These are phyloP conservation scores for Pseudochromis fuscus DNA, from an alignment of 2,797 vertebrate genomes.

Conservation along the genomic window DNA sequence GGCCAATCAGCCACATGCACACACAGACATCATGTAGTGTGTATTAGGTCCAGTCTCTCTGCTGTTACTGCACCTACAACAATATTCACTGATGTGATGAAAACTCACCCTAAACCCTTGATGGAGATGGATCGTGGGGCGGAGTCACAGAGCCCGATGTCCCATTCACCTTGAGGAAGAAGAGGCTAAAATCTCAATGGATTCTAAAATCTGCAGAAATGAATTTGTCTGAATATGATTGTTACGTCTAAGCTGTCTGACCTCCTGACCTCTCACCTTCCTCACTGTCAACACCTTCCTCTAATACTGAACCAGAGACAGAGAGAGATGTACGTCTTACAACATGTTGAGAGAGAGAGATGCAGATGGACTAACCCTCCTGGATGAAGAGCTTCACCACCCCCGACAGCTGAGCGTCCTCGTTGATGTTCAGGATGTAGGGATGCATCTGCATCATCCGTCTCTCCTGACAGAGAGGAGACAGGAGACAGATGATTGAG, in stretches of 20 bases:
- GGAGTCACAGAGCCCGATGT: conserved; percentile 83
- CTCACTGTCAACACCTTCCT: neutral
- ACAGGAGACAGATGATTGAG: neutral
- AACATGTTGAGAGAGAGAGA: neutral
- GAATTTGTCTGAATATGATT: neutral
- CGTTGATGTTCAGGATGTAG: conserved; percentile 91
- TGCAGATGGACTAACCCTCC: conserved; percentile 78
- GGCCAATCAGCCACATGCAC: neutral
- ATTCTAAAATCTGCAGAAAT: neutral
- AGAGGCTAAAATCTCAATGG: neutral
- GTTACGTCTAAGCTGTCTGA: neutral
- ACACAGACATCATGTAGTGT: no score
- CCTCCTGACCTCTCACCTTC: neutral
- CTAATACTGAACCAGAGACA: neutral
- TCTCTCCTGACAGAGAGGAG: conserved; percentile 81
- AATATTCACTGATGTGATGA: neutral
- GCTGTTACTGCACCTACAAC: no score
- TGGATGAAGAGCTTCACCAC: conserved; percentile 92
- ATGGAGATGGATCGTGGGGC: conserved; percentile 83
- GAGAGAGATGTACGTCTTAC: neutral
- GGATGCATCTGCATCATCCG: conserved; percentile 90
- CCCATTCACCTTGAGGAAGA: conserved; percentile 86
- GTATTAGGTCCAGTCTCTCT: no score
- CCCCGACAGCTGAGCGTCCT: conserved; percentile 91
- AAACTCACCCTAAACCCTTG: conserved; percentile 89